A percentile compares a stretch with the other conserved stretches of the same genome.
Conservation (phyloP, 2,113 vertebrate genomes). For the Todiramphus chloris region DNA sequence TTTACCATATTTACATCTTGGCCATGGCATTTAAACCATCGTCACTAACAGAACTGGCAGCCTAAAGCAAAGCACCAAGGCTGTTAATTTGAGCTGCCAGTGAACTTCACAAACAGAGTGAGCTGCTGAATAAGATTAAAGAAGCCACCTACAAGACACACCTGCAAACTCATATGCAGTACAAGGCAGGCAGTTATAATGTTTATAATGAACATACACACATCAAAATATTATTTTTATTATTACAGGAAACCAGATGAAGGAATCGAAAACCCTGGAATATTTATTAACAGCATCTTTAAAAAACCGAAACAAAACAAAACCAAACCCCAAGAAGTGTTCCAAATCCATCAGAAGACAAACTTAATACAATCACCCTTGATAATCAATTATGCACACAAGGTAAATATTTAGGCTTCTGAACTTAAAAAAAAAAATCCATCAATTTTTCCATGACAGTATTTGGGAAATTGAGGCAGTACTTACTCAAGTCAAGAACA, state of each 20-base stretch:
- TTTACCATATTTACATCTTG: background rate
- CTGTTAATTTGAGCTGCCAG: background rate
- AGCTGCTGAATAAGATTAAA: background rate
- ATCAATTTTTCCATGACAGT: background rate
- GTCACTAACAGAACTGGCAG: background rate
- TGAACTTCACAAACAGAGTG: background rate
- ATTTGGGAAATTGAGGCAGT: background rate
- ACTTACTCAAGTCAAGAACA: constrained; percentile 97
- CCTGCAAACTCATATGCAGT: constrained; percentile 13
- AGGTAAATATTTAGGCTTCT: background rate
- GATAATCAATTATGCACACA: background rate
- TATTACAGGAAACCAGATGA: background rate
- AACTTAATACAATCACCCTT: background rate
- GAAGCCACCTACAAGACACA: background rate
- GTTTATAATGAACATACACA: background rate
- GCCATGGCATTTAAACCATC: background rate
- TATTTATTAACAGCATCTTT: background rate
- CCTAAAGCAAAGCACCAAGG: background rate
- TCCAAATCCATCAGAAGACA: background rate
- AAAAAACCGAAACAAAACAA: background rate
- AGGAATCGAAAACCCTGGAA: background rate
- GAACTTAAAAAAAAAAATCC: background rate
- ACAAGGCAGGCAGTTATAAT: background rate
- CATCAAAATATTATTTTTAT: background rate
- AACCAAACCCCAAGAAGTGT: background rate